phyloP scores from a whole-genome alignment of 2,797 vertebrate genomes.

The Hirundo rustica region DNA sequence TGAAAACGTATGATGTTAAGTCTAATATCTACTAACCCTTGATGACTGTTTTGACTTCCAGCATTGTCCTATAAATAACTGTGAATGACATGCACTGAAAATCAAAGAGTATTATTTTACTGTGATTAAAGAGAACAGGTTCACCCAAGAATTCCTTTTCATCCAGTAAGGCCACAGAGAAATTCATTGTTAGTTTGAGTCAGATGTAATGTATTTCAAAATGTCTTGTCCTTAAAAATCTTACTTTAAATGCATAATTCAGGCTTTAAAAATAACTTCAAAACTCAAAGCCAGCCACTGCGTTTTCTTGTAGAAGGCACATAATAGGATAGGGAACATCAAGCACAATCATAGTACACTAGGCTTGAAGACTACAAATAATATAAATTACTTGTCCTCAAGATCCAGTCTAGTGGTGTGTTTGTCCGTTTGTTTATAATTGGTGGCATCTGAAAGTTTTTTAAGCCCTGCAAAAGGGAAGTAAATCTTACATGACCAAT shows the following conservation, averaged over 20 bases:
- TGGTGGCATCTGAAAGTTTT: neutral
- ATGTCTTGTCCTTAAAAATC: conserved; percentile 41
- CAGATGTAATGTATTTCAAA: conserved; percentile 46
- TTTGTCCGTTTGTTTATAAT: neutral
- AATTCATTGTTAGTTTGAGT: conserved; percentile 56
- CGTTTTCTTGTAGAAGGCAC: neutral
- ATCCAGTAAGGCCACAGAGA: conserved; percentile 54
- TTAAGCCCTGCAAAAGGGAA: neutral
- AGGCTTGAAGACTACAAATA: neutral
- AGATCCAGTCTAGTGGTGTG: neutral
- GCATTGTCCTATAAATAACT: conserved; percentile 72
- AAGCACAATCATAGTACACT: neutral
- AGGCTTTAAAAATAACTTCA: conserved; percentile 31
- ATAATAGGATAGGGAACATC: neutral
- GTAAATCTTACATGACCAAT: neutral
- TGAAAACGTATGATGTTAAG: conserved; percentile 57
- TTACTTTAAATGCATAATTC: conserved; percentile 16
- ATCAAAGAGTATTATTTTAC: conserved; percentile 65
- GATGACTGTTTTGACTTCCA: conserved; percentile 72
- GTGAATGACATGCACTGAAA: conserved; percentile 62
- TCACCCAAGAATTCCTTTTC: conserved; percentile 50
- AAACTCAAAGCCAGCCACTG: neutral
- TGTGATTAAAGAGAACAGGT: conserved; percentile 65
- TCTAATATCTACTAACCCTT: conserved; percentile 66
- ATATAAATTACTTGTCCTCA: neutral